Conservation (phyloP, 2,888 invertebrate species). For the Oscheius myriophilus region DNA sequence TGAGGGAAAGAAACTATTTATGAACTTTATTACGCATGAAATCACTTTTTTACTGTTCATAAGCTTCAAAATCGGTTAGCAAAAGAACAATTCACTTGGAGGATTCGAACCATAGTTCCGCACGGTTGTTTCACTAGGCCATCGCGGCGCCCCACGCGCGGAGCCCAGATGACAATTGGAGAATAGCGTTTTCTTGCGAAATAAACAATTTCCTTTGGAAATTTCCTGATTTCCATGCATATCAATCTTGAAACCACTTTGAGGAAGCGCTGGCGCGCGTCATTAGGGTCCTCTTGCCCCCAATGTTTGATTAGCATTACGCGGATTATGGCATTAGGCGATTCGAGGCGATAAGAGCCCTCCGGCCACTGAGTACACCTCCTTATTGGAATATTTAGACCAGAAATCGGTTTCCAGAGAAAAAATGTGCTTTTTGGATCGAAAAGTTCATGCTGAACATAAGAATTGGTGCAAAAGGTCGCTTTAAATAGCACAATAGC, state of each 20-base stretch:
- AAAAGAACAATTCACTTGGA: background rate
- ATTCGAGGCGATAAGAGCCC: slow-evolving; percentile 19
- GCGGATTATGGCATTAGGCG: slow-evolving; percentile 22
- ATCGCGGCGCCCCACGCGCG: too few relatives aligned
- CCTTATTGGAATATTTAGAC: too few relatives aligned
- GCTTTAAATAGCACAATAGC: too few relatives aligned
- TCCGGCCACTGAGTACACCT: background rate
- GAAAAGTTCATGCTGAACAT: too few relatives aligned
- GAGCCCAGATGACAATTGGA: too few relatives aligned
- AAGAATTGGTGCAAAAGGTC: too few relatives aligned
- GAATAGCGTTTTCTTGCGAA: background rate
- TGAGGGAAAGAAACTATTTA: background rate
- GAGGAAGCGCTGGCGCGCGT: slow-evolving; percentile 8
- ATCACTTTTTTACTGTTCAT: too few relatives aligned
- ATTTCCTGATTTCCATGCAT: background rate
- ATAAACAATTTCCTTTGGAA: background rate
- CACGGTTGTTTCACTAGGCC: too few relatives aligned
- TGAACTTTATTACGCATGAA: too few relatives aligned
- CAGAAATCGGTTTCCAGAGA: too few relatives aligned
- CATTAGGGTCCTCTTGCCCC: slow-evolving; percentile 17
- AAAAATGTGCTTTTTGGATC: too few relatives aligned
- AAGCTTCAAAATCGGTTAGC: too few relatives aligned
- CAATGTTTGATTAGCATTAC: slow-evolving; percentile 22
- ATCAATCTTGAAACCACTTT: background rate
- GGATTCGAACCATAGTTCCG: background rate